Conservation (phyloP, 2,113 vertebrate genomes). For the Limanda limanda region DNA sequence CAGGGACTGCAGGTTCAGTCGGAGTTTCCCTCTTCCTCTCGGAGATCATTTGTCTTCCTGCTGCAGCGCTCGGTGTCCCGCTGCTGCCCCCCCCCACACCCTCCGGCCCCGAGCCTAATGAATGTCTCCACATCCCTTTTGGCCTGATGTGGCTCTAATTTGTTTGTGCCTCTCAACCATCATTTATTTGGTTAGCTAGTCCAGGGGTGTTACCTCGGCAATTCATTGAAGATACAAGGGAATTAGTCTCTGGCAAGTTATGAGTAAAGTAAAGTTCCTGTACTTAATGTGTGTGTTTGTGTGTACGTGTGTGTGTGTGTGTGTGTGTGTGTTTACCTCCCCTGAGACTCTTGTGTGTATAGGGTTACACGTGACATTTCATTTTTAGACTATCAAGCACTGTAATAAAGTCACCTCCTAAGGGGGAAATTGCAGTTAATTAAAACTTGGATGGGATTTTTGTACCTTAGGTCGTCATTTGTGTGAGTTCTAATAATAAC, state of each 20-base stretch:
- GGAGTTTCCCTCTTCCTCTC: slow-evolving; percentile 26
- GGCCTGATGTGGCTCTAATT: slow-evolving; percentile 40
- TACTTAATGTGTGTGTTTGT: background rate
- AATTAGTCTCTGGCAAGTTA: slow-evolving; percentile 43
- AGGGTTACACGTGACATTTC: background rate
- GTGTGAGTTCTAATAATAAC: background rate
- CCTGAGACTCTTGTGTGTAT: background rate
- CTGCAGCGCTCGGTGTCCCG: slow-evolving; percentile 44
- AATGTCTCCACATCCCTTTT: slow-evolving; percentile 39
- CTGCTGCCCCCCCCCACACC: slow-evolving; percentile 50
- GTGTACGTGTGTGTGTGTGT: too few relatives aligned
- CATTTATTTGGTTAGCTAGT: slow-evolving; percentile 58
- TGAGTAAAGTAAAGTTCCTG: background rate
- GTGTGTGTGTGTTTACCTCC: background rate
- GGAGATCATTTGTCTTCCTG: slow-evolving; percentile 63
- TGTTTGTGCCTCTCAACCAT: slow-evolving; percentile 37
- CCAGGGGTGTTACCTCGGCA: slow-evolving; percentile 60
- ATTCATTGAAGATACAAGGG: slow-evolving; percentile 41
- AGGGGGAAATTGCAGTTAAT: too few relatives aligned
- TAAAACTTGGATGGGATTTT: too few relatives aligned
- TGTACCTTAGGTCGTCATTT: background rate
- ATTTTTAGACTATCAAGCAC: too few relatives aligned
- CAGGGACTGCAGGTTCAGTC: slow-evolving; percentile 38
- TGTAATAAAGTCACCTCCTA: too few relatives aligned
- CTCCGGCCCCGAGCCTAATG: slow-evolving; percentile 45